Evolutionary conservation across 2,113 vertebrate species (phyloP).

Genomic region (Fulica atra): DNA sequence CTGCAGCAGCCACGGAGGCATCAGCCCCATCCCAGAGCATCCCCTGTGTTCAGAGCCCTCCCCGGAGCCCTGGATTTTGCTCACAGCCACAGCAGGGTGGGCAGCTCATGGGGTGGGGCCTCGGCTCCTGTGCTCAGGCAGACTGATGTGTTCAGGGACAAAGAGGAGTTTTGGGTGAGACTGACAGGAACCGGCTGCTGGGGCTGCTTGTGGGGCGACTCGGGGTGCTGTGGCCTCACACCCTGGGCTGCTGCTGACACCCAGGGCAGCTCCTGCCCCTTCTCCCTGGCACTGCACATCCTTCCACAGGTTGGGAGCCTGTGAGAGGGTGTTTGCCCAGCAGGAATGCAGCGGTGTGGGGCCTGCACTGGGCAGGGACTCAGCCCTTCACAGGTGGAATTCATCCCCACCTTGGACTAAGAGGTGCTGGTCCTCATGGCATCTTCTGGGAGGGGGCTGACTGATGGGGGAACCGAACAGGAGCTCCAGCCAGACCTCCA

Average conservation of each 20-base stretch:
- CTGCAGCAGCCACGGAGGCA: rapidly evolving
- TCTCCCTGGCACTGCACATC: not conserved
- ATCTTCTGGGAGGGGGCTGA: not conserved
- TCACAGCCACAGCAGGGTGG: not conserved
- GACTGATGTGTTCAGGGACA: not conserved
- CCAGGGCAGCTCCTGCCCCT: not conserved
- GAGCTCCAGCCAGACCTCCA: not conserved
- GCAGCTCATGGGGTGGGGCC: not conserved
- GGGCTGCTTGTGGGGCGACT: not conserved
- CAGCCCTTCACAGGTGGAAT: not conserved
- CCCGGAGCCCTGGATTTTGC: not conserved
- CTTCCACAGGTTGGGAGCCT: not conserved
- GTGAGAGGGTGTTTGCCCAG: not conserved
- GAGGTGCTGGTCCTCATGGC: not conserved
- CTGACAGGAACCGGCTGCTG: not conserved
- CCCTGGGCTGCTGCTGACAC: not conserved
- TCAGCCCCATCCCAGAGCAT: rapidly evolving
- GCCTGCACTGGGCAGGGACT: not conserved
- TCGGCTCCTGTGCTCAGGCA: rapidly evolving
- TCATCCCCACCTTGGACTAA: not conserved
- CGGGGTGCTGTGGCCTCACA: not conserved
- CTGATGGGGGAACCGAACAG: not conserved
- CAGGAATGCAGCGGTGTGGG: not conserved
- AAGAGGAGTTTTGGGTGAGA: not conserved
- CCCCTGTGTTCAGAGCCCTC: rapidly evolving